phyloP scores from a whole-genome alignment of 2,797 vertebrate genomes.

The Bucorvus abyssinicus region DNA sequence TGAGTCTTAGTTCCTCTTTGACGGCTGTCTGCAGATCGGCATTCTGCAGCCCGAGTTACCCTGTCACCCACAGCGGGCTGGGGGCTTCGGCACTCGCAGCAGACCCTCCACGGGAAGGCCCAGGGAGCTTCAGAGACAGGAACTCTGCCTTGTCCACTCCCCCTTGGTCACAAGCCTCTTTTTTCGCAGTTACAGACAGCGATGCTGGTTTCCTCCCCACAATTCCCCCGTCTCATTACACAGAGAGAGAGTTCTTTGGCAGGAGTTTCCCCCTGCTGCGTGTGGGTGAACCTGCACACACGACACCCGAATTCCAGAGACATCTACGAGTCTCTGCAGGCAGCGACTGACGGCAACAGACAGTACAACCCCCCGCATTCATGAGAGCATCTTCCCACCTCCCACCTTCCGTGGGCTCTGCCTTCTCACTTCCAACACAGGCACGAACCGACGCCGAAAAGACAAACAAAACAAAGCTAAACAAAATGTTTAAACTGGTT shows the following conservation, averaged over 20 bases:
- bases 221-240: neutral
- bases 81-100: neutral
- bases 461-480: neutral
- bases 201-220: neutral
- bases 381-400: neutral
- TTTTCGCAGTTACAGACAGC: neutral
- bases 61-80: neutral
- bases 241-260: neutral
- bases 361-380: neutral
- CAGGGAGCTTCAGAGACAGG: neutral
- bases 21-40: neutral
- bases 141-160: neutral
- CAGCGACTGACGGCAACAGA: neutral
- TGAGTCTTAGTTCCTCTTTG: slow-evolving; percentile 16
- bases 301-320: neutral
- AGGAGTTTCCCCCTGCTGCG: neutral
- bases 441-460: rapidly evolving
- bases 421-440: neutral
- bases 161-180: neutral
- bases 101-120: neutral
- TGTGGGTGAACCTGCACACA: neutral
- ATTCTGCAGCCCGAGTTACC: neutral
- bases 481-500: neutral
- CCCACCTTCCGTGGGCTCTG: neutral
- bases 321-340: neutral